Percentiles rank a stretch among this genome's conserved stretches.
Evolutionary conservation across 1,140 invertebrate genomes (phyloP).

Genomic region (Ostrea denselamellosa): DNA sequence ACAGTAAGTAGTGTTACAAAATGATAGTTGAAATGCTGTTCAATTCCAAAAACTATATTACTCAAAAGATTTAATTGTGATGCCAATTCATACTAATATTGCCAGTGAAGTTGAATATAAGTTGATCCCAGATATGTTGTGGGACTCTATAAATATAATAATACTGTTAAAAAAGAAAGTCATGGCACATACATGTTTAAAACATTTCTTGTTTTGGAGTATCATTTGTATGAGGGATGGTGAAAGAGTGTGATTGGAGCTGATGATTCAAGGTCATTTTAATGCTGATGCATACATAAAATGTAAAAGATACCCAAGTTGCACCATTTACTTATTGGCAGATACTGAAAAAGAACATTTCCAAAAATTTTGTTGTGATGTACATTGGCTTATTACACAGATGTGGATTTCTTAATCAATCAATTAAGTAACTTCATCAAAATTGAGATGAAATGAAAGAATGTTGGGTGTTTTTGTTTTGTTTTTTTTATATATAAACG

Average conservation of each 20-base stretch:
- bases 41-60: neutral
- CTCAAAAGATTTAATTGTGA: neutral
- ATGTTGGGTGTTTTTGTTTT: neutral
- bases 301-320: neutral
- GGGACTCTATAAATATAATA: too few species aligned
- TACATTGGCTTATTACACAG: neutral
- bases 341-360: neutral
- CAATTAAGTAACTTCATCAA: neutral
- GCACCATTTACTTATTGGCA: neutral
- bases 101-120: too few species aligned
- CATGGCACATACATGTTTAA: too few species aligned
- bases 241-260: neutral
- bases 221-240: too few species aligned
- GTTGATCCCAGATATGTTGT: too few species aligned
- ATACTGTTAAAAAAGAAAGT: too few species aligned
- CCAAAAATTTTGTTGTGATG: neutral
- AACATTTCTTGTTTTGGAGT: too few species aligned
- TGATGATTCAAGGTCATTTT: neutral
- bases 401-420: neutral
- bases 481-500: neutral
- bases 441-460: slow-evolving; percentile 2
- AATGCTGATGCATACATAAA: neutral
- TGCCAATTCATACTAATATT: too few species aligned
- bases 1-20: neutral
- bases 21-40: neutral